A percentile compares a stretch with the other conserved stretches of the same genome.
Conservation (phyloP, 2,888 invertebrate genomes). For the Dicroscelio sp. region DNA sequence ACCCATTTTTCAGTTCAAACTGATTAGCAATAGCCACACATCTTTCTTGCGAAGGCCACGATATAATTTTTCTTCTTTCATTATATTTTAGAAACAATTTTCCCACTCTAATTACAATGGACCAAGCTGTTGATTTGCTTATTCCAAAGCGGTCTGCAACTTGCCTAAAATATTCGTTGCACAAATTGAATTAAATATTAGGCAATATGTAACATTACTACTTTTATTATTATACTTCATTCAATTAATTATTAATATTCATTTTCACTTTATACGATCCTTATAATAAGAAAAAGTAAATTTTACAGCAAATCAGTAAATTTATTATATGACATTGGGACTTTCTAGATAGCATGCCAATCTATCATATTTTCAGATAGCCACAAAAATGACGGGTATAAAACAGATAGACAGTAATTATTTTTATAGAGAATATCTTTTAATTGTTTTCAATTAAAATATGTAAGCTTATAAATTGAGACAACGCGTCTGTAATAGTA, state of each 20-base stretch:
- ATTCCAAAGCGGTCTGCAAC: no score
- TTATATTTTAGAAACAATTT: conserved; percentile 34
- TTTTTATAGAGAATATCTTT: not conserved
- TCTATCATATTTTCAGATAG: not conserved
- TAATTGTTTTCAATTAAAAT: not conserved
- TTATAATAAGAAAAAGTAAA: not conserved
- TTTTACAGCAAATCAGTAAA: conserved; percentile 3
- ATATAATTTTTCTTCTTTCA: conserved; percentile 17
- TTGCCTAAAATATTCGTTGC: conserved; percentile 19
- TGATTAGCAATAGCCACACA: conserved; percentile 12
- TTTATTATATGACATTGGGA: not conserved
- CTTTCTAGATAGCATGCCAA: not conserved
- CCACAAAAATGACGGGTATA: not conserved
- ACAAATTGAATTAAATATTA: no score
- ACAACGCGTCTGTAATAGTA: not conserved
- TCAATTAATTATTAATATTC: conserved; percentile 11
- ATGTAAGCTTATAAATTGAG: not conserved
- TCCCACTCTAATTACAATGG: conserved; percentile 11
- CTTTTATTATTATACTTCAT: not conserved
- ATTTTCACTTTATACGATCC: not conserved
- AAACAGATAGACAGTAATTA: not conserved
- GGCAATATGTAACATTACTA: not conserved
- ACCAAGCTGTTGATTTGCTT: conserved; percentile 9
- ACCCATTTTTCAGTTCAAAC: conserved; percentile 13
- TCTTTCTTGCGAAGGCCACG: conserved; percentile 31